phyloP scores from a whole-genome alignment of 2,113 vertebrate species.

The Petrocephalus microphthalmus region DNA sequence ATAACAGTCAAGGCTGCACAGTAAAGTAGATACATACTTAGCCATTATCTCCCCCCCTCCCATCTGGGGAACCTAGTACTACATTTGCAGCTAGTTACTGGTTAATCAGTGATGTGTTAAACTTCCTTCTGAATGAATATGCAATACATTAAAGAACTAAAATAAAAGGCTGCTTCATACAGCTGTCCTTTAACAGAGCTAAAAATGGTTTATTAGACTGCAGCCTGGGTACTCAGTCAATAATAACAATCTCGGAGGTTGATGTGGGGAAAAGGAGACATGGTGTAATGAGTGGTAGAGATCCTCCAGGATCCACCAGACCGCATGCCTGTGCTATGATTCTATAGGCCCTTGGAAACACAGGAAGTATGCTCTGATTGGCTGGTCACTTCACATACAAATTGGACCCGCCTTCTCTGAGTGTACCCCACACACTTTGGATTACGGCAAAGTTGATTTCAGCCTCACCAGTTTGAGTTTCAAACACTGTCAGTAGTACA shows the following conservation, averaged over 20 bases:
- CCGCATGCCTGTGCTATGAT: background rate
- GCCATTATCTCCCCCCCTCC: background rate
- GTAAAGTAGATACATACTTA: background rate
- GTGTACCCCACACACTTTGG: background rate
- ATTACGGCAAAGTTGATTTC: background rate
- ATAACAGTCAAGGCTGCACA: background rate
- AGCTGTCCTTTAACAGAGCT: background rate
- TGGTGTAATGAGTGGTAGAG: background rate
- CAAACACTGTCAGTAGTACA: background rate
- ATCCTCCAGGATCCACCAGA: background rate
- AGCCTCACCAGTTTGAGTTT: background rate
- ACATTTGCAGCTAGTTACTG: background rate
- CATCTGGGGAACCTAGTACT: background rate
- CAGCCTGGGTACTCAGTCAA: background rate
- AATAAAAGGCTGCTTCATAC: background rate
- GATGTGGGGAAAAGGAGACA: background rate
- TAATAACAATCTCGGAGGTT: background rate
- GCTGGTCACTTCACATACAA: background rate
- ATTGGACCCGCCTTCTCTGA: background rate
- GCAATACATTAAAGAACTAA: conserved; percentile 13
- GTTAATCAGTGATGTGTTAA: conserved; percentile 22
- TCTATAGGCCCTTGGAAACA: background rate
- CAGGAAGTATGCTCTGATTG: background rate
- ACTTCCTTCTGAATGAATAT: background rate
- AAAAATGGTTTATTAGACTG: background rate